phyloP scores from a whole-genome alignment of 2,888 invertebrate species.

The Caprella mutica region DNA sequence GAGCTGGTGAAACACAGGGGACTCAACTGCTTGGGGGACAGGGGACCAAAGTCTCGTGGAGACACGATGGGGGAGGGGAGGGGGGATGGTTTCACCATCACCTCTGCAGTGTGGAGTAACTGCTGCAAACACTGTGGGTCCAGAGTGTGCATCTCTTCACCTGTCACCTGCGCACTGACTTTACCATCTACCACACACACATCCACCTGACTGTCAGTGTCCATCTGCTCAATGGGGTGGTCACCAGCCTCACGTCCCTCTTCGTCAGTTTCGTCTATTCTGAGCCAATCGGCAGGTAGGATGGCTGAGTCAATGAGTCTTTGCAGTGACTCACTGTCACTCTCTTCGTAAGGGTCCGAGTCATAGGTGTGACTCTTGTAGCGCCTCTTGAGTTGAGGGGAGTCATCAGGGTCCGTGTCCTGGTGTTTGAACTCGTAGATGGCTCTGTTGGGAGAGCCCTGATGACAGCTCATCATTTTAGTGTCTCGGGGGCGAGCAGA shows the following conservation, averaged over 20 bases:
- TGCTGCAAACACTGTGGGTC: slow-evolving; percentile 57
- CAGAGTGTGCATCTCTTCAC: slow-evolving; percentile 11
- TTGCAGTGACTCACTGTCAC: slow-evolving; percentile 29
- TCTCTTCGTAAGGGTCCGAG: slow-evolving; percentile 20
- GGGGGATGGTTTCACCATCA: slow-evolving; percentile 51
- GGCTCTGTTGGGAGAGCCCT: slow-evolving; percentile 52
- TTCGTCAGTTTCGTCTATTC: slow-evolving; percentile 21
- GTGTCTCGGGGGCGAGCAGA: too few species aligned
- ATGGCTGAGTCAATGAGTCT: slow-evolving; percentile 30
- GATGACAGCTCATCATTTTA: too few species aligned
- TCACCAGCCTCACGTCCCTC: slow-evolving; percentile 2
- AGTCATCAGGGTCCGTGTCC: slow-evolving; percentile 66
- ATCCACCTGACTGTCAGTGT: slow-evolving; percentile 29
- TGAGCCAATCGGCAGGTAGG: slow-evolving; percentile 30
- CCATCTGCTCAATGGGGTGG: slow-evolving; percentile 21
- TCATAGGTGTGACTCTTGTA: not conserved
- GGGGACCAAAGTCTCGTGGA: slow-evolving; percentile 17
- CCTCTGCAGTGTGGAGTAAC: slow-evolving; percentile 67
- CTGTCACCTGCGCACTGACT: not conserved
- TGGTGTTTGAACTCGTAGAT: slow-evolving; percentile 75
- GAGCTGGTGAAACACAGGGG: slow-evolving; percentile 3
- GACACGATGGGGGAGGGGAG: slow-evolving; percentile 19
- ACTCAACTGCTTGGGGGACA: slow-evolving; percentile 3
- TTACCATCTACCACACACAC: not conserved
- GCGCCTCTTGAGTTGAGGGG: not conserved